These are phyloP conservation scores for Eubasilissa splendida DNA, from an alignment of 2,888 invertebrate species.

Conservation along the genomic window DNA sequence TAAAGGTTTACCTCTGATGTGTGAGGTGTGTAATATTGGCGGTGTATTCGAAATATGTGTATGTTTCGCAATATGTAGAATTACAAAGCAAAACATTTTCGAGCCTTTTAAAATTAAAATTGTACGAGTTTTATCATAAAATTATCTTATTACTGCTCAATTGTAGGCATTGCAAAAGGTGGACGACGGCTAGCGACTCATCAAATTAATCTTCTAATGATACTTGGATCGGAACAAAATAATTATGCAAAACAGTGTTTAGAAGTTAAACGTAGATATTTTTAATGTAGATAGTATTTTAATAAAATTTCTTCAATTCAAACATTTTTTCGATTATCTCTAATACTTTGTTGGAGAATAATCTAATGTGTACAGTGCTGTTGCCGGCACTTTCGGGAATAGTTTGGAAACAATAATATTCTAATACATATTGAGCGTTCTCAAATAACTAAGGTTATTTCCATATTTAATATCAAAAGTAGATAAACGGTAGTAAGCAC, in stretches of 20 bases:
- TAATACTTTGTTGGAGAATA: too few species aligned
- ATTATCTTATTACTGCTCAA: constrained; percentile 37
- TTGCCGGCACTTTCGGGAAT: too few species aligned
- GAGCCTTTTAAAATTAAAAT: constrained; percentile 40
- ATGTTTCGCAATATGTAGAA: constrained; percentile 17
- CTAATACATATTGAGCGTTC: too few species aligned
- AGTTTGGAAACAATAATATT: too few species aligned
- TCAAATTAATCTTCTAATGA: constrained; percentile 12
- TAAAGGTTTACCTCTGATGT: too few species aligned
- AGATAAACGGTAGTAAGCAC: too few species aligned
- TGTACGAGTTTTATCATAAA: constrained; percentile 3
- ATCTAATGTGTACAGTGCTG: too few species aligned
- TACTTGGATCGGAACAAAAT: background rate
- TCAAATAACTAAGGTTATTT: too few species aligned
- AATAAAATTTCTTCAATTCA: constrained; percentile 8
- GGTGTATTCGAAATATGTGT: background rate
- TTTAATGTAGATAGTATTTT: constrained; percentile 24
- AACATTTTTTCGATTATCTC: too few species aligned
- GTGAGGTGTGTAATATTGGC: too few species aligned
- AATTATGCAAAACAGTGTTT: constrained; percentile 8
- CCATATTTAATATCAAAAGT: too few species aligned
- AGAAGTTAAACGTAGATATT: constrained; percentile 17
- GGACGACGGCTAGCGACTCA: background rate
- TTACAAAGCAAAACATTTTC: constrained; percentile 22
- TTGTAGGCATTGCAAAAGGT: constrained; percentile 35